Base-by-base conservation (phyloP, 2,113 vertebrate genomes). In the Hemicordylus capensis region DNA sequence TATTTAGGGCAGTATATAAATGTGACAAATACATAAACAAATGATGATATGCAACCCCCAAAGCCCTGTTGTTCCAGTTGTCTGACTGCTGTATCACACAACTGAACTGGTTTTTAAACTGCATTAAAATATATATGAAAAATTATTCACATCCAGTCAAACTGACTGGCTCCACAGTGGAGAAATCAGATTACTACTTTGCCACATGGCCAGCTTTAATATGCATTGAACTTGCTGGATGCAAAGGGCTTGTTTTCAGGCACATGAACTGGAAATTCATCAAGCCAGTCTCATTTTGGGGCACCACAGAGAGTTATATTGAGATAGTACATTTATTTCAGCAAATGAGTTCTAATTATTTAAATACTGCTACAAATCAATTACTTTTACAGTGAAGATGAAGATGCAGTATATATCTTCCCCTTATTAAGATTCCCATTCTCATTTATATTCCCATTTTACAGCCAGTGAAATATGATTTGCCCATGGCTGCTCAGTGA, bases 341-440 rank as follows among this genome's bases (percentile, higher is more conserved):
- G 61, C 48, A 39, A 22, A 11, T 86, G 70, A 83, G 81, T 87
- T 88, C 77, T 56, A 83, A 81, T 24, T 63, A 64, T 90, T 91
- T 89, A 79, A 88, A 51, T 89, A 83, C 64, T 84, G 87, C 61
- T 63, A 80, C 67, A 15, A 69, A 69, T 69, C 3, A 77, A 51
- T 34, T 19, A 37, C 72, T 19, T 44, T 39, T 78, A 42, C 77
- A 58, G 11, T 11, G 11, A 24, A 37, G 39, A 44, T 44, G 12
- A 8, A 11, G 22, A 19, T 15, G 19, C 59, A 64, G 63, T 56
- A 67, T 69, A 44, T 28, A 77, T 20, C 17, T 10, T 28, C 9
- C 20, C 31, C 37, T 42, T 17, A 46, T 78, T 58, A 24, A 42
- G 2, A 42, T 56, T 26, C 54, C 10, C 15, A 2, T 34, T 61